phyloP scores from a whole-genome alignment of 2,888 invertebrate genomes.

The Notodromas monacha region DNA sequence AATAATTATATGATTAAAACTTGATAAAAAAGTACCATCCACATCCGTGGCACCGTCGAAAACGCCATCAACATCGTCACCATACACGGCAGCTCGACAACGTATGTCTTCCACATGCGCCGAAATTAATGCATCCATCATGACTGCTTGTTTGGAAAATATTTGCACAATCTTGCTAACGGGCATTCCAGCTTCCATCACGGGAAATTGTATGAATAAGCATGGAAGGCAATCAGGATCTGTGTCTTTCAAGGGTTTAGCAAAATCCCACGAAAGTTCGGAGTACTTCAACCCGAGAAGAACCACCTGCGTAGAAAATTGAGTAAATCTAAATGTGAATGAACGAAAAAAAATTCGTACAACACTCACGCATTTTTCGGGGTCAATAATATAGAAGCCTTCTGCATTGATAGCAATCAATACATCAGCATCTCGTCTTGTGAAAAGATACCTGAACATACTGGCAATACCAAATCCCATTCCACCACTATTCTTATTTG shows the following conservation, averaged over 20 bases:
- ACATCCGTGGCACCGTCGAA: constrained; percentile 17
- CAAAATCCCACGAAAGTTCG: constrained; percentile 71
- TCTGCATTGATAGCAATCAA: constrained; percentile 53
- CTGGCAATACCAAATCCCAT: too few species aligned
- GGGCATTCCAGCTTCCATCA: constrained; percentile 36
- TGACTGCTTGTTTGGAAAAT: constrained; percentile 31
- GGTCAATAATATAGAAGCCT: constrained; percentile 55
- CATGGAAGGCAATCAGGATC: constrained; percentile 53
- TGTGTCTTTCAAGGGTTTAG: constrained; percentile 48
- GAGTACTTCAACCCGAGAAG: constrained; percentile 52
- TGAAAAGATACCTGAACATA: too few species aligned
- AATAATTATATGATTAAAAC: constrained; percentile 1
- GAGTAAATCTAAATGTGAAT: not conserved
- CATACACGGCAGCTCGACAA: constrained; percentile 14
- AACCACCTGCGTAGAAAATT: constrained; percentile 27
- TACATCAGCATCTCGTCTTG: constrained; percentile 56
- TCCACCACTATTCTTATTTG: constrained; percentile 36
- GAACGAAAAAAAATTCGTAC: constrained; percentile 6
- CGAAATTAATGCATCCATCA: constrained; percentile 57
- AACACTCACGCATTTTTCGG: constrained; percentile 38
- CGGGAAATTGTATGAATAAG: constrained; percentile 59
- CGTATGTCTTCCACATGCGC: constrained; percentile 39
- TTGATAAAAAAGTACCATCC: constrained; percentile 12
- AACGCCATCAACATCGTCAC: constrained; percentile 26
- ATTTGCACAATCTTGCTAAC: constrained; percentile 42